phyloP scores from a whole-genome alignment of 2,797 vertebrate genomes.

The Netta rufina region DNA sequence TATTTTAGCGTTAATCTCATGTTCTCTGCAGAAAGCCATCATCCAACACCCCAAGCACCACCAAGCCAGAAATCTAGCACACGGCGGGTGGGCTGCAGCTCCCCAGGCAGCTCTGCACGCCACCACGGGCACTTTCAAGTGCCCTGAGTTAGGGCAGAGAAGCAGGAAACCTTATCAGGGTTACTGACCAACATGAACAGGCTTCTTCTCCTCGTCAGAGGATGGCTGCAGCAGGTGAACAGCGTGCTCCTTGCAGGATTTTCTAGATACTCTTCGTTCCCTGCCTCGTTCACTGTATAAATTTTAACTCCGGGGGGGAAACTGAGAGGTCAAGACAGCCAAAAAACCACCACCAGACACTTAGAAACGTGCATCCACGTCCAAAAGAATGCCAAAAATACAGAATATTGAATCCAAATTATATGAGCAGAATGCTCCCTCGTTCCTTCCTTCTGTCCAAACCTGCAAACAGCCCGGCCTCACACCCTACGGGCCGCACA shows the following conservation, averaged over 20 bases:
- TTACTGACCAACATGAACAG: background rate
- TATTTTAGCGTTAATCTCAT: slow-evolving; percentile 36
- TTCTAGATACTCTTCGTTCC: background rate
- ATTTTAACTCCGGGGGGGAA: background rate
- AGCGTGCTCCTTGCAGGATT: background rate
- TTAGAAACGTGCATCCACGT: background rate
- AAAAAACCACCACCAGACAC: background rate
- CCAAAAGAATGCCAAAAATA: background rate
- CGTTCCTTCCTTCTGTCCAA: background rate
- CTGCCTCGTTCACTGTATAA: background rate
- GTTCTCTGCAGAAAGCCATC: background rate
- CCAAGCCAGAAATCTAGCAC: background rate
- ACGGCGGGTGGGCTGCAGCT: background rate
- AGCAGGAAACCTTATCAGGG: background rate
- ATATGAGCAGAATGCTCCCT: accelerated
- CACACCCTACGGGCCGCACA: background rate
- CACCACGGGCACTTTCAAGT: background rate
- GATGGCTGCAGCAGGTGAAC: background rate
- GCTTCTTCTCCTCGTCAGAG: background rate
- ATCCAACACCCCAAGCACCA: background rate
- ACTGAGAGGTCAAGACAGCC: background rate
- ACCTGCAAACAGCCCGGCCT: background rate
- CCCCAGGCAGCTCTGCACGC: background rate
- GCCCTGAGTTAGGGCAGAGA: background rate
- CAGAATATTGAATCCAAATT: background rate